phyloP scores from a whole-genome alignment of 2,888 invertebrate genomes.

The Ernsta delagoae region DNA sequence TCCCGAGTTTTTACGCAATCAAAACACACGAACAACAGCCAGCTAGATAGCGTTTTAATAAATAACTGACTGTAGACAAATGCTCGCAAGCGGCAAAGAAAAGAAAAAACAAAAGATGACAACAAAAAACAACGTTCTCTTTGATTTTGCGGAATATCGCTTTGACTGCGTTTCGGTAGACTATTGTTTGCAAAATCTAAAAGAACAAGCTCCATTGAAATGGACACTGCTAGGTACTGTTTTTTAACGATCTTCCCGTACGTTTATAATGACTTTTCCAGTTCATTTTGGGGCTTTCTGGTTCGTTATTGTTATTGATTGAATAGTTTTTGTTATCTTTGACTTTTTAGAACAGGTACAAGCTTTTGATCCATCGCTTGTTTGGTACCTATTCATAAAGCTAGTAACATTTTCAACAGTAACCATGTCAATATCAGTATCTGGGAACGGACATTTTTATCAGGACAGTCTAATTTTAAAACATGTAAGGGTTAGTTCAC shows the following conservation, averaged over 20 bases:
- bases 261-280: slow-evolving; percentile 9
- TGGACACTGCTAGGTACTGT: slow-evolving; percentile 15
- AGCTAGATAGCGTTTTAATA: neutral
- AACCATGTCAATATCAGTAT: too few relatives aligned
- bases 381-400: neutral
- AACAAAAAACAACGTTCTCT: slow-evolving; percentile 34
- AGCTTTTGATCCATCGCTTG: neutral
- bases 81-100: slow-evolving; percentile 24
- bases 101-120: slow-evolving; percentile 29
- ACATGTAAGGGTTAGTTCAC: too few relatives aligned
- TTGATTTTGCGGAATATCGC: slow-evolving; percentile 40
- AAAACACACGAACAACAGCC: neutral
- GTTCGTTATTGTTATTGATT: neutral
- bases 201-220: slow-evolving; percentile 29
- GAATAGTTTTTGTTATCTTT: neutral
- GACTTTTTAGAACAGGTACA: neutral
- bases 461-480: too few relatives aligned
- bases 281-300: neutral
- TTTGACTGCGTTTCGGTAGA: slow-evolving; percentile 36
- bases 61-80: slow-evolving; percentile 31
- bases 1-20: neutral
- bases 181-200: slow-evolving; percentile 28
- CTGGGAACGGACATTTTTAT: too few relatives aligned
- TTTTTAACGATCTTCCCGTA: slow-evolving; percentile 5
- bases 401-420: too few relatives aligned